Base-by-base conservation (phyloP, 2,113 vertebrate genomes). In the Solea senegalensis region DNA sequence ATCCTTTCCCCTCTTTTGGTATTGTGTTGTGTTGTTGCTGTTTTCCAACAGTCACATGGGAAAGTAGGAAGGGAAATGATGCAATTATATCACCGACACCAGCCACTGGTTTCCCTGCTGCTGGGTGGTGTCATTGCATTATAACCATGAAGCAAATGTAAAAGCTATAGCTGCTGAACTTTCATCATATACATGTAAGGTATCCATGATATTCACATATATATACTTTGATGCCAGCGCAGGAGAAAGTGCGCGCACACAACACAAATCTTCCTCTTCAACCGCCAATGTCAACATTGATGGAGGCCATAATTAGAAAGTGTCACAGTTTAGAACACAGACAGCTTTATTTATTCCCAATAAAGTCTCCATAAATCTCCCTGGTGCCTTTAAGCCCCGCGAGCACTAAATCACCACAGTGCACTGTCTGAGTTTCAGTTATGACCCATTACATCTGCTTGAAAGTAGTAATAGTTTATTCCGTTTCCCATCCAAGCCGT, bases 361-460 rank as follows among this genome's bases (percentile, higher is more conserved):
- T 87, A 65, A 76, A 80, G 54, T 69, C 53, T 27, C 16, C 74
- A 80, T 87, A 74, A 80, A 87, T 86, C 70, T 68, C 39, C 27
- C 28, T 50, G 45, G 28, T 72, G 73, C 34, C 56, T 79, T 53
- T 67, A 55, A 76, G 82, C 65, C 54, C 41, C 28, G 69, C 63
- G 39, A 21, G 40, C 49, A 49, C 51, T 83, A 75, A 89, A 85
- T 89, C 78, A 83, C 4, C 15, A 1, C 26, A n/a, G 51, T 39
- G 62, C 63, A 9, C 8, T 53, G 53, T 74, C 44, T 26, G 67
- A 48, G 58, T 49, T 73, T 66, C 53, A 69, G 78, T 87, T 82
- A 88, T 71, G 74, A 84, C 59, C 84, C 56, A 84, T 83, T 77
- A 80, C 60, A 40, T 69, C 46, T 54, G 69, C 85, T 44, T 80